These are phyloP conservation scores for Borostomias antarcticus DNA, from an alignment of 2,797 vertebrate species.

Conservation along the genomic window DNA sequence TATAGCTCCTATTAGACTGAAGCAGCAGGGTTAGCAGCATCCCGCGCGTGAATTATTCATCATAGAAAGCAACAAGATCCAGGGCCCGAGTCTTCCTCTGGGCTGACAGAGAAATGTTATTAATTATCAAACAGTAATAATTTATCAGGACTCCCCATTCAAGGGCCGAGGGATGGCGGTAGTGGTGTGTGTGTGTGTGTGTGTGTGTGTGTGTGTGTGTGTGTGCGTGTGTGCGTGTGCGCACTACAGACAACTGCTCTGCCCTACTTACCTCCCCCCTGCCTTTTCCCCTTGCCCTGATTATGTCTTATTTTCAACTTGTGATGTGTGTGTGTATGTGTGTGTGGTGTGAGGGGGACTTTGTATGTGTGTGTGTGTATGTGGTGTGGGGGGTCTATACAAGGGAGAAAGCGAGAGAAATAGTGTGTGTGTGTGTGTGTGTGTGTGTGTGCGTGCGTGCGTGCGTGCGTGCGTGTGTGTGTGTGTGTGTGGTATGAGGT, in stretches of 20 bases:
- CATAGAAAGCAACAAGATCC: slow-evolving; percentile 39
- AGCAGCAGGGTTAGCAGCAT: slow-evolving; percentile 36
- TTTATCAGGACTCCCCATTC: slow-evolving; percentile 35
- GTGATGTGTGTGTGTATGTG: slow-evolving; percentile 1
- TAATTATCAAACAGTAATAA: slow-evolving; percentile 61
- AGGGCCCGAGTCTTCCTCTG: slow-evolving; percentile 38
- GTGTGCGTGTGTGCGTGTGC: neutral
- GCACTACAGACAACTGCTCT: slow-evolving; percentile 7
- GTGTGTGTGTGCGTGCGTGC: neutral
- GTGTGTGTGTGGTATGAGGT: neutral
- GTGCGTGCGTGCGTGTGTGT: slow-evolving; percentile 16
- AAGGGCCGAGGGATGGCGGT: slow-evolving; percentile 23
- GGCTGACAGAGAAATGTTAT: slow-evolving; percentile 44
- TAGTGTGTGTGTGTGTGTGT: neutral
- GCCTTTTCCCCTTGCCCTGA: slow-evolving; percentile 41
- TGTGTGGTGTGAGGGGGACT: neutral
- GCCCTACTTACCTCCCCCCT: slow-evolving; percentile 1
- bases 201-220: neutral
- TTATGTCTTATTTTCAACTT: slow-evolving; percentile 32
- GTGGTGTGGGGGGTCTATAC: neutral
- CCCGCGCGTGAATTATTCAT: slow-evolving; percentile 61
- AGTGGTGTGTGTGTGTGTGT: slow-evolving; percentile 13
- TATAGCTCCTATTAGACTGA: slow-evolving; percentile 13
- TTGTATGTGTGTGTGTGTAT: slow-evolving; percentile 2
- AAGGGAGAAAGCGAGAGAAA: no score